Evolutionary conservation across 2,113 vertebrate species (phyloP).

Genomic region (Lipotes vexillifer): DNA sequence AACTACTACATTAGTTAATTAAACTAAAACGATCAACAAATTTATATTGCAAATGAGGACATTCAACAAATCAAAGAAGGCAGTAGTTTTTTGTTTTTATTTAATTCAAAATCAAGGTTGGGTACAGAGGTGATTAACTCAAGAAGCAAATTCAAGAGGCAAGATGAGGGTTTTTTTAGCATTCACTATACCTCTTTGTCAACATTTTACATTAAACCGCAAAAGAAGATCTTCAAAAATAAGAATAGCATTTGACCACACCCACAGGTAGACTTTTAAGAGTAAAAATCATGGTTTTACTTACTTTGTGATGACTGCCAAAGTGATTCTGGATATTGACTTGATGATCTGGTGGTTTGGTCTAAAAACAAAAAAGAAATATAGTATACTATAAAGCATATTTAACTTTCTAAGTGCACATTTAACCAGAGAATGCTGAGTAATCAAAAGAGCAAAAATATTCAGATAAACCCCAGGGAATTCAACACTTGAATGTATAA

Average conservation of each 20-base stretch:
- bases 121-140: neutral
- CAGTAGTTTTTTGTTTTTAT: neutral
- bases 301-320: constrained; percentile 44
- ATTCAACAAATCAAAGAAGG: neutral
- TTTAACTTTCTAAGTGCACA: neutral
- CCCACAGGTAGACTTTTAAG: neutral
- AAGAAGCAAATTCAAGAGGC: neutral
- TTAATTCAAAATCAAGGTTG: constrained; percentile 13
- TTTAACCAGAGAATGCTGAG: neutral
- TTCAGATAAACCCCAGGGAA: neutral
- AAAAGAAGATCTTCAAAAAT: constrained; percentile 18
- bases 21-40: neutral
- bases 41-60: neutral
- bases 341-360: neutral
- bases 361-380: constrained; percentile 47
- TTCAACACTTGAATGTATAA: neutral
- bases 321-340: constrained; percentile 14
- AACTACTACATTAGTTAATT: neutral
- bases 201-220: constrained; percentile 10
- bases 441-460: constrained; percentile 10
- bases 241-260: neutral
- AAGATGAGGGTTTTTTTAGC: neutral
- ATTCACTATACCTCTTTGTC: neutral
- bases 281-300: neutral
- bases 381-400: neutral